Base-by-base conservation (phyloP, 1,140 invertebrate genomes). In the Colletes gigas region DNA sequence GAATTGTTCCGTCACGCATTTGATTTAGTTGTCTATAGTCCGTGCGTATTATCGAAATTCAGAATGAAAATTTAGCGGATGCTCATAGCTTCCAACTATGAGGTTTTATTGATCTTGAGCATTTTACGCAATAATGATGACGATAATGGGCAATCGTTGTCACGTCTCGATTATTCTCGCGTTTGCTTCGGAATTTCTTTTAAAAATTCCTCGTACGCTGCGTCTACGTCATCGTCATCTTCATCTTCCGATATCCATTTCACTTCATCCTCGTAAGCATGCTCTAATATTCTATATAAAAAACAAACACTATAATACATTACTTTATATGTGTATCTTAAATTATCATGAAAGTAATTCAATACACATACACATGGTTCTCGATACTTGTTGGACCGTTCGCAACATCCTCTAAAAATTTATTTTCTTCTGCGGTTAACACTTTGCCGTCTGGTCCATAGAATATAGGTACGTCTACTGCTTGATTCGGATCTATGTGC, bases 371-470 rank as follows among this genome's bases (percentile, higher is more conserved):
- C 89, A 73, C 80, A 17, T 83, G 72, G 39, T 93, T 88, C 6
- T 88, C 86, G 0, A 78, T 66, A 12, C 76, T 78, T 10, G 59
- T 73, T 39, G 85, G 78, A 8, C 86, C 79, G 12, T 70, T 82
- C 0, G 88, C 59, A 41, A 88, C 80, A 21, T 72, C 67, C 4
- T 72, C 78, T 4, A 93, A 84, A 77, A 94, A 94, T 66, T 88
- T 85, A 41, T 90, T 92, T 73, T 94, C 93, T 59, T 93, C 93
- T 3, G 91, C 88, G 0, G 93, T 91, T 10, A 93, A 81, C 54
- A 93, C 83, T 39, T 91, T 83, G 41, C 93, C 93, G 59, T 94
- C 93, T 2, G 93, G 93, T 3, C 93, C 92, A 19, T 93, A 93
- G 54, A 92, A 90, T 7, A 94, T 90, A 0, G 92, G 90, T 14